A percentile compares a stretch with the other conserved stretches of the same genome.
phyloP scores from a whole-genome alignment of 2,113 vertebrate genomes.

The Passer montanus region DNA sequence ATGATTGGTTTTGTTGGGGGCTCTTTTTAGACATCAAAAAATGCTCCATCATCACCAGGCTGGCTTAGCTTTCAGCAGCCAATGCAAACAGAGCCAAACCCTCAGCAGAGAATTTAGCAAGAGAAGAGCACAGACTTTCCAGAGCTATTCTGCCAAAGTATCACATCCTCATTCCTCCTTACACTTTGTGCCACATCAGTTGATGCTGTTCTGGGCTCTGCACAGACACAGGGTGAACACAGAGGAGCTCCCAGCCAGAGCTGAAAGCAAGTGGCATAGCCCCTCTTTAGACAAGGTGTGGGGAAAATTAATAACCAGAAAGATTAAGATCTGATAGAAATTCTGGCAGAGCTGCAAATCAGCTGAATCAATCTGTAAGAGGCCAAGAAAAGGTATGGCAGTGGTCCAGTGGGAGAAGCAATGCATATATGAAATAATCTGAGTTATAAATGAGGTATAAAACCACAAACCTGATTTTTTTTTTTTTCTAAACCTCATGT shows the following conservation, averaged over 20 bases:
- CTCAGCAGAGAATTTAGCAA: constrained; percentile 1
- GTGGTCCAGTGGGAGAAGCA: background rate
- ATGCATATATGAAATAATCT: background rate
- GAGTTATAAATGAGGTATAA: constrained; percentile 28
- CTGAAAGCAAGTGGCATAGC: background rate
- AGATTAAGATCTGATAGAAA: background rate
- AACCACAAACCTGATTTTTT: background rate
- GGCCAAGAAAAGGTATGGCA: constrained; percentile 35
- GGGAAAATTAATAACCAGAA: background rate
- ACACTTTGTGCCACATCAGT: background rate
- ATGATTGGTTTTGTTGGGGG: background rate
- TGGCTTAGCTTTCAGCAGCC: constrained; percentile 31
- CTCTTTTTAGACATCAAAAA: constrained; percentile 34
- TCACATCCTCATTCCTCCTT: background rate
- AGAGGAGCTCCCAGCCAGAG: background rate
- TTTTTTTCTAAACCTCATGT: constrained; percentile 3
- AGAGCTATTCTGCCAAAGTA: background rate
- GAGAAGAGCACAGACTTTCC: background rate
- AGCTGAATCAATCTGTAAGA: constrained; percentile 4
- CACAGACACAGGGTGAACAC: background rate
- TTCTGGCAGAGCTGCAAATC: background rate
- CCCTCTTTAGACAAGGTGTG: background rate
- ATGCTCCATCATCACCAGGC: constrained; percentile 16
- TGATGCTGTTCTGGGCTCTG: background rate
- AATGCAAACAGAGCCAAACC: background rate